Evolutionary conservation across 1,140 invertebrate species (phyloP), one percentile per base, ranked within the genome.

Genomic region (Tetramorium simillimum): DNA sequence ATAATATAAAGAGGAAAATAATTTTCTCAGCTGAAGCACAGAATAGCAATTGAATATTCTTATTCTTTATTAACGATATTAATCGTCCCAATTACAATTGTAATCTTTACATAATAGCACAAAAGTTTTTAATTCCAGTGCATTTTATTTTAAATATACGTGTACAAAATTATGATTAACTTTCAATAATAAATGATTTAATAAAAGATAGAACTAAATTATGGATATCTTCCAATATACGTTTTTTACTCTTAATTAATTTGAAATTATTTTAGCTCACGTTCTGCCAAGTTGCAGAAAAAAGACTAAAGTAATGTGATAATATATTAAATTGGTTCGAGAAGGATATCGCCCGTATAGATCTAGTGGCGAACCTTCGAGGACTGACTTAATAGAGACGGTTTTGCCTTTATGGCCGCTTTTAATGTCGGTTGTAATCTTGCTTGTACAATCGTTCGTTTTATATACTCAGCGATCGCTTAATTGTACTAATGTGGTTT

Each of bases 401-500:
- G 18, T 56, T 37, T n/a, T 14, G 3, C 5, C 28, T 75, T 73
- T 84, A 84, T 53, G 10, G 1, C 12, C 12, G 18, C 40, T 73
- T n/a, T 84, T 84, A 73, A 84, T 33, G 43, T 60, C 69, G 24
- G 2, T 21, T 43, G 14, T 84, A 73, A 73, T 73, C 53, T 33
- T 40, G 37, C 40, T 82, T 60, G 28, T 60, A 75, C 65, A 58
- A 72, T 82, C 51, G 18, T 60, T 60, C 28, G 21, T 6, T 84
- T 72, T 73, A 14, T 80, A 46, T 6, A 60, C 24, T 73, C 62
- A 9, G 40, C 28, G 12, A 62, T 46, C 53, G 21, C 46, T 73
- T 84, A 73, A 84, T 84, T 84, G 69, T 46, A 16, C 43, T 84
- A 84, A 84, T 84, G 43, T 14, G 14, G 24, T 40, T 75, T 82